phyloP scores from a whole-genome alignment of 2,797 vertebrate species.

The Mormyrus proboscirostris region DNA sequence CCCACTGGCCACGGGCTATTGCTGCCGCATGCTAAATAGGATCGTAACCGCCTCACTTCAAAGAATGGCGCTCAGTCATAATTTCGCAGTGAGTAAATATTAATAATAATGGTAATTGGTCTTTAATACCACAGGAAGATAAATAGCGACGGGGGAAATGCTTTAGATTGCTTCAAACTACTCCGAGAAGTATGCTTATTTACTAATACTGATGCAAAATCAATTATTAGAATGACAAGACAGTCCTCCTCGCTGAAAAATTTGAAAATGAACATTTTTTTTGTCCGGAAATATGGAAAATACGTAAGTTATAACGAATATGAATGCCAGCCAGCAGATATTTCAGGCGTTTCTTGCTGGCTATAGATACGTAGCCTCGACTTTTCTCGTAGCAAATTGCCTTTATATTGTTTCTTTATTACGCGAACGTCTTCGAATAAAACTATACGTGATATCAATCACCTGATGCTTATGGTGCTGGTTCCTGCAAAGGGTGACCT shows the following conservation, averaged over 20 bases:
- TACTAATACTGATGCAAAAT: neutral
- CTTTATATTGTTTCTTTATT: neutral
- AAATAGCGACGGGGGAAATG: neutral
- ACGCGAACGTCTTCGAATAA: neutral
- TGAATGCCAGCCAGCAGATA: neutral
- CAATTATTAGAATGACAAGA: neutral
- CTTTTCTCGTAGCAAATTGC: neutral
- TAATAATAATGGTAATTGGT: neutral
- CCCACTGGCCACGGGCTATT: neutral
- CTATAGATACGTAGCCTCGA: neutral
- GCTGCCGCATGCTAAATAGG: neutral
- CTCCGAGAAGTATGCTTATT: neutral
- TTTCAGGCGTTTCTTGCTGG: neutral
- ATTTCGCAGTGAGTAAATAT: neutral
- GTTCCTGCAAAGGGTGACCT: neutral
- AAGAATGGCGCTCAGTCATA: neutral
- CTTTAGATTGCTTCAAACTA: neutral
- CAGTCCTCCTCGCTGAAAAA: neutral
- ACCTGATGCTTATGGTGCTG: neutral
- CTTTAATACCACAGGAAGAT: neutral
- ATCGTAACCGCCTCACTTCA: neutral
- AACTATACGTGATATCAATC: neutral
- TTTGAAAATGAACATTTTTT: neutral
- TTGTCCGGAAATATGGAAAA: neutral
- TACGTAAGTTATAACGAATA: neutral